These are phyloP conservation scores for Agonopterix arenella DNA, from an alignment of 2,888 invertebrate genomes.

Conservation along the genomic window DNA sequence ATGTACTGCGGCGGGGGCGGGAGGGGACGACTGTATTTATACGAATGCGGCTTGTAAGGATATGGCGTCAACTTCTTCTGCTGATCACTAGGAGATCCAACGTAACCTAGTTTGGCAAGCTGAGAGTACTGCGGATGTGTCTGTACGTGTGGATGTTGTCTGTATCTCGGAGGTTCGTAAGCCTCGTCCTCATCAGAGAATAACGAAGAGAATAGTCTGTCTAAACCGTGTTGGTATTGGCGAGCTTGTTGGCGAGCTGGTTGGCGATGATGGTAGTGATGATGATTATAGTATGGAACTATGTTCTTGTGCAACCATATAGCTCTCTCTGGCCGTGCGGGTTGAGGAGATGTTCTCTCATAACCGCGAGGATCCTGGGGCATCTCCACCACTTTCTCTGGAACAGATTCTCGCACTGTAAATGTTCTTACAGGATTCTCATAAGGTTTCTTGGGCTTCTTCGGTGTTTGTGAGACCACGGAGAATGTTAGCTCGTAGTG, in stretches of 20 bases:
- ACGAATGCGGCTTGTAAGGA: conserved; percentile 37
- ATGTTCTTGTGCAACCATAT: conserved; percentile 64
- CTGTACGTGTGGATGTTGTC: conserved; percentile 28
- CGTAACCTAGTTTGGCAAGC: conserved; percentile 43
- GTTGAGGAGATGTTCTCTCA: conserved; percentile 15
- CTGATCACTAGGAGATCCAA: conserved; percentile 35
- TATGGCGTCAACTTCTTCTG: conserved; percentile 44
- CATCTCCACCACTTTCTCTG: conserved; percentile 35
- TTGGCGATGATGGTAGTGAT: background rate
- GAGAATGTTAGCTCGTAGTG: conserved; percentile 82
- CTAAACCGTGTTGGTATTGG: conserved; percentile 34
- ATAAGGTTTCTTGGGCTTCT: conserved; percentile 58
- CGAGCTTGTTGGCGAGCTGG: conserved; percentile 32
- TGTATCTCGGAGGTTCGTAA: conserved; percentile 32
- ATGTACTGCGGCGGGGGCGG: conserved; percentile 32
- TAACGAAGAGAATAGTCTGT: conserved; percentile 58
- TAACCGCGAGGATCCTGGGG: conserved; percentile 25
- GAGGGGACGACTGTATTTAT: conserved; percentile 43
- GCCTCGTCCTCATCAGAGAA: conserved; percentile 53
- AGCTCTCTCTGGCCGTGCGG: conserved; percentile 40
- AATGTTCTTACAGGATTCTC: conserved; percentile 79
- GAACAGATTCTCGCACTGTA: conserved; percentile 73
- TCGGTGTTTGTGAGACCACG: conserved; percentile 73
- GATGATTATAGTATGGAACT: conserved; percentile 26
- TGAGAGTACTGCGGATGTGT: conserved; percentile 23